A percentile compares a stretch with the other conserved stretches of the same genome.
These are phyloP conservation scores for Cranoglanis bouderius DNA, from an alignment of 2,113 vertebrate species.

Conservation along the genomic window DNA sequence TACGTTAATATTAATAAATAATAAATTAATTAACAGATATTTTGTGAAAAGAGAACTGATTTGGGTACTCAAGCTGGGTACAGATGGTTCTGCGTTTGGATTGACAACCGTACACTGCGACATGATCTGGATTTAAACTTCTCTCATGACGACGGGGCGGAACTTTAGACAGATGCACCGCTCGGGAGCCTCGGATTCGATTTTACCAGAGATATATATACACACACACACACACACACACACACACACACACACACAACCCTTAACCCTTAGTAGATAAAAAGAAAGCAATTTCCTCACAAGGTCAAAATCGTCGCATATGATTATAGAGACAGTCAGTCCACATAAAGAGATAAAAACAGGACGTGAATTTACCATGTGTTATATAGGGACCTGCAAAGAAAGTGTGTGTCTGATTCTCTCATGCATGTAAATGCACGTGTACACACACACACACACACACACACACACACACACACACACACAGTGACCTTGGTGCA, in stretches of 20 bases:
- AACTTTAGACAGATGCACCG: neutral
- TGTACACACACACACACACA: neutral
- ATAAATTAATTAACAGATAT: neutral
- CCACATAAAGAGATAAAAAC: neutral
- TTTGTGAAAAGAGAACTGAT: neutral
- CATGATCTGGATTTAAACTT: neutral
- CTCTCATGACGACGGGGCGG: neutral
- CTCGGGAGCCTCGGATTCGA: neutral
- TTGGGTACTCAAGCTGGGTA: neutral
- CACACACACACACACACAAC: neutral
- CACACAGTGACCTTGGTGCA: slow-evolving; percentile 17
- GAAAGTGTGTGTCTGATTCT: neutral
- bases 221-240: neutral
- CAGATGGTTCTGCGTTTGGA: neutral
- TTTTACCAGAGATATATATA: neutral
- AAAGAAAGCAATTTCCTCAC: too few species aligned
- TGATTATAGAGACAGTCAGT: neutral
- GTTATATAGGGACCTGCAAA: neutral
- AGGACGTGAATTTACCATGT: neutral
- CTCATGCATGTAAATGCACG: neutral
- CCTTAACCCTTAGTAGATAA: neutral
- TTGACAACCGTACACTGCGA: neutral
- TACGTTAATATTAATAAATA: neutral
- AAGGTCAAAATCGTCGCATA: neutral
- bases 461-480: slow-evolving; percentile 18